phyloP scores from a whole-genome alignment of 2,888 invertebrate species.

The Campoplex capitator region DNA sequence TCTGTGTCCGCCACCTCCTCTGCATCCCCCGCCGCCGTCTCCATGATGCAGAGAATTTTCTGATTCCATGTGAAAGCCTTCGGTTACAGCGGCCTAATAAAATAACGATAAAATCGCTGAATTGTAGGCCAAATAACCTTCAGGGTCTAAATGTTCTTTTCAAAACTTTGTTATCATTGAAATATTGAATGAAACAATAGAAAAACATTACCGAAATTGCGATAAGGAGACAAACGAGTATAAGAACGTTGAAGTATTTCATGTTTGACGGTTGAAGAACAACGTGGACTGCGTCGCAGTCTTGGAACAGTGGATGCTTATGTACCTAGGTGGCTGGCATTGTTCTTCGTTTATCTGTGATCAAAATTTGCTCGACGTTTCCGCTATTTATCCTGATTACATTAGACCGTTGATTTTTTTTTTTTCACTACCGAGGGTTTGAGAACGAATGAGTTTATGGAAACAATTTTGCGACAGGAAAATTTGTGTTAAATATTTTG shows the following conservation, averaged over 20 bases:
- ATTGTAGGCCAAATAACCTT: neutral
- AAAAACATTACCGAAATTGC: constrained; percentile 53
- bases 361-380: constrained; percentile 40
- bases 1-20: constrained; percentile 39
- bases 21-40: constrained; percentile 28
- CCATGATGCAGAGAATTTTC: constrained; percentile 26
- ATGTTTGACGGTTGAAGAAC: constrained; percentile 34
- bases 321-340: constrained; percentile 48
- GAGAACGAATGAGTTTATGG: neutral
- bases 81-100: constrained; percentile 43
- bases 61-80: constrained; percentile 20
- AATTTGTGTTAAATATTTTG: neutral
- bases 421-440: neutral
- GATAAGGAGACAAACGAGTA: constrained; percentile 51
- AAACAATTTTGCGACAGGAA: neutral
- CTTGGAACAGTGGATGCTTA: constrained; percentile 31
- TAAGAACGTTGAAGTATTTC: constrained; percentile 56
- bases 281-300: constrained; percentile 18
- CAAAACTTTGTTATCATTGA: neutral
- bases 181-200: neutral
- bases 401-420: constrained; percentile 4
- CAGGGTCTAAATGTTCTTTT: neutral
- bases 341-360: constrained; percentile 53
- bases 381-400: constrained; percentile 38
- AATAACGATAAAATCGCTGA: neutral